A percentile compares a stretch with the other conserved stretches of the same genome.
These are phyloP conservation scores for Neosilurus mollespiculum DNA, from an alignment of 2,797 vertebrate species.

Conservation along the genomic window DNA sequence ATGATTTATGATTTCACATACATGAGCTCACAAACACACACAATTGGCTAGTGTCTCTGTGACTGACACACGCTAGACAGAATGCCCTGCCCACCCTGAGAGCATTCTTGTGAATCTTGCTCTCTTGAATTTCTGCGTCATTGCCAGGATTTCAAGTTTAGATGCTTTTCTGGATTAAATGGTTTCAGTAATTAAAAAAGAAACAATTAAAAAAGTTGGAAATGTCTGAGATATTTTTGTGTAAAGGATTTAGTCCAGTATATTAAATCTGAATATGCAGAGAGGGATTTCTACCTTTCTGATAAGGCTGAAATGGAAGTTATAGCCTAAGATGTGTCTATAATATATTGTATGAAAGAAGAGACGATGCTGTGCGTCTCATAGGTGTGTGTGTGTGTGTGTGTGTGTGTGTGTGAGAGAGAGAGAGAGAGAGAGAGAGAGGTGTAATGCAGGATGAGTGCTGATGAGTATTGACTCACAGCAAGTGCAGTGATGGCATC, in stretches of 20 bases:
- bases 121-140: neutral
- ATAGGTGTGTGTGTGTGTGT: too few species aligned
- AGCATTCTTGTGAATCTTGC: neutral
- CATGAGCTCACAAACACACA: neutral
- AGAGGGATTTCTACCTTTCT: neutral
- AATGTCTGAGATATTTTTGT: too few species aligned
- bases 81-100: neutral
- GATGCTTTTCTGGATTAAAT: neutral
- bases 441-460: constrained; percentile 15
- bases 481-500: constrained; percentile 91
- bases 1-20: neutral
- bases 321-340: neutral
- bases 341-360: neutral
- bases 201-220: neutral
- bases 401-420: too few species aligned
- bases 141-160: neutral
- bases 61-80: neutral
- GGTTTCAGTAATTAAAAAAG: neutral
- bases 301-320: neutral
- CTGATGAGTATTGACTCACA: constrained; percentile 79
- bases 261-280: neutral
- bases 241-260: neutral
- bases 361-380: neutral
- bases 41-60: neutral
- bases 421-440: too few species aligned